Conservation (phyloP, 2,113 vertebrate genomes). For the Panthera leo region DNA sequence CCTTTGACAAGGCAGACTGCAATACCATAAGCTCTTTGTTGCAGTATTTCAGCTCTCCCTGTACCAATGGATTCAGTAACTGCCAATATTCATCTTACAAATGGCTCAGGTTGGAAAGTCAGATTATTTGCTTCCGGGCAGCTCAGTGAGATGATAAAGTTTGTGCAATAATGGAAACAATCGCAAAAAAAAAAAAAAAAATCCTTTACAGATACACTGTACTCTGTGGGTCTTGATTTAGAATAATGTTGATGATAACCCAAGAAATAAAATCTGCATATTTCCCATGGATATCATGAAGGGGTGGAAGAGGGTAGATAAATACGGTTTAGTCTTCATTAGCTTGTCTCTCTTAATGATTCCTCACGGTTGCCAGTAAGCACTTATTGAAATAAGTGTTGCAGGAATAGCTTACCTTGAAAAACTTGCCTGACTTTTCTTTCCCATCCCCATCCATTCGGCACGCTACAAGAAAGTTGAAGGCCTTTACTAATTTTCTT, state of each 20-base stretch:
- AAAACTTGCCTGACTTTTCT: slow-evolving; percentile 17
- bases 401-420: slow-evolving; percentile 11
- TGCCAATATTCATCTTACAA: slow-evolving; percentile 36
- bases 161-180: slow-evolving; percentile 39
- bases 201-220: not conserved
- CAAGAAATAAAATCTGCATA: slow-evolving; percentile 53
- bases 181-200: not conserved
- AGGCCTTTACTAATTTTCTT: slow-evolving; percentile 15
- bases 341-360: slow-evolving; percentile 5
- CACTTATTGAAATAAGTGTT: not conserved
- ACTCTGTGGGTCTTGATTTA: slow-evolving; percentile 55
- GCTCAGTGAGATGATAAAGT: slow-evolving; percentile 31
- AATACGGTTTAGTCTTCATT: slow-evolving; percentile 38
- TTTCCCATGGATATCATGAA: slow-evolving; percentile 51
- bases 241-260: slow-evolving; percentile 62
- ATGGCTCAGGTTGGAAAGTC: slow-evolving; percentile 27
- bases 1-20: not conserved
- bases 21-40: not conserved
- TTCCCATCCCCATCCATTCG: not conserved
- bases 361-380: not conserved
- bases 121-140: slow-evolving; percentile 38
- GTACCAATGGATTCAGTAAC: not conserved
- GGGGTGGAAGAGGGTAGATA: not conserved
- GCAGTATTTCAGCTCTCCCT: not conserved
- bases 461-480: not conserved